These are phyloP conservation scores for Tor tambroides DNA, from an alignment of 2,113 vertebrate species.

Conservation along the genomic window DNA sequence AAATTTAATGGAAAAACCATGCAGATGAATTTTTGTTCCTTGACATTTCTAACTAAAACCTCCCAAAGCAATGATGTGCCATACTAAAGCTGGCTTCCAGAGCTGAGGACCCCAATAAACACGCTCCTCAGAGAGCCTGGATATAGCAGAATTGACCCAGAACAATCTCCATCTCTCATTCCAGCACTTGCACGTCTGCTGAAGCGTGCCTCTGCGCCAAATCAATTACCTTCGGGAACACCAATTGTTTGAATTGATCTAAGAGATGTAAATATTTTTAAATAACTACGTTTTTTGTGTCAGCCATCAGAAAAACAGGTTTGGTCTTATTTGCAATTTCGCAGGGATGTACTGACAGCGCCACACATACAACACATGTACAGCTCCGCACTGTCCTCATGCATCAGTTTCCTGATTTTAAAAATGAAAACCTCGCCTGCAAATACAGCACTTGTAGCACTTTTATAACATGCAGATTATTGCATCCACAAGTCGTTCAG, in stretches of 20 bases:
- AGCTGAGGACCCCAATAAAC: slow-evolving; percentile 16
- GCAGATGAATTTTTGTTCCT: background rate
- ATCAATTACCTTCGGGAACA: background rate
- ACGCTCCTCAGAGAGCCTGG: background rate
- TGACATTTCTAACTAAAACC: slow-evolving; percentile 3
- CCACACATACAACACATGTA: background rate
- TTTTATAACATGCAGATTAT: slow-evolving; percentile 51
- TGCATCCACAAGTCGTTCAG: slow-evolving; percentile 45
- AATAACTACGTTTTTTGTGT: slow-evolving; percentile 19
- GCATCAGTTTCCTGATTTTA: slow-evolving; percentile 8
- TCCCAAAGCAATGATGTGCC: background rate
- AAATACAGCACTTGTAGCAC: slow-evolving; percentile 66
- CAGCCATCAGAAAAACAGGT: slow-evolving; percentile 5
- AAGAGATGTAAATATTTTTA: slow-evolving; percentile 31
- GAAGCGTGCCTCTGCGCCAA: slow-evolving; percentile 11
- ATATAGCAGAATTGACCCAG: slow-evolving; percentile 6
- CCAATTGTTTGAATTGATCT: slow-evolving; percentile 31
- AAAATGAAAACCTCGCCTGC: slow-evolving; percentile 52
- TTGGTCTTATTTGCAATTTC: slow-evolving; percentile 29
- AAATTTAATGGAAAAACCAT: background rate
- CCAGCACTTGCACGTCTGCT: slow-evolving; percentile 5
- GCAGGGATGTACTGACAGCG: background rate
- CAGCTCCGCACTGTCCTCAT: slow-evolving; percentile 3
- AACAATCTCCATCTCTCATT: slow-evolving; percentile 1
- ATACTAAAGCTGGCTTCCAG: background rate